A percentile compares a stretch with the other conserved stretches of the same genome.
Conservation (phyloP, 2,113 vertebrate species). For the Atlantisia rogersi region DNA sequence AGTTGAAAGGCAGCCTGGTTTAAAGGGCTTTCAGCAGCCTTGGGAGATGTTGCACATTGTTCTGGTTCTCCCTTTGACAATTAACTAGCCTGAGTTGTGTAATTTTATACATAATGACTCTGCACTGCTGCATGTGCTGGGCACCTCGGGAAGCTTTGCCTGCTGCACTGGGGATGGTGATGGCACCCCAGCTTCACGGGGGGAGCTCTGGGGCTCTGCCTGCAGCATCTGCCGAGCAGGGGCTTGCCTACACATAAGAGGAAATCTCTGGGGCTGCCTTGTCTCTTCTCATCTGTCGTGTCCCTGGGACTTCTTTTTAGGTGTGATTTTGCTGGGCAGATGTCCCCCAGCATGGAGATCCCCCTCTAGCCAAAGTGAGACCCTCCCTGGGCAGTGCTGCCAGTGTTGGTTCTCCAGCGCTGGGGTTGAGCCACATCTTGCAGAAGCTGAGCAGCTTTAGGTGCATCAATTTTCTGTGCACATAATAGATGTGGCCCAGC, state of each 20-base stretch:
- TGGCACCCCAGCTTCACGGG: too few relatives aligned
- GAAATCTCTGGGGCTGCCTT: background rate
- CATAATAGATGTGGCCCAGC: background rate
- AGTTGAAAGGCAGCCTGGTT: background rate
- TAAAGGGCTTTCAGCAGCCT: background rate
- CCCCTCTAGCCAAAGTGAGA: background rate
- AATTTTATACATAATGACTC: background rate
- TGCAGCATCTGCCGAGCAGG: background rate
- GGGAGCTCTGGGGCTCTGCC: background rate
- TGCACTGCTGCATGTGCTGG: background rate
- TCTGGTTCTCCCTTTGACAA: background rate
- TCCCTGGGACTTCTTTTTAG: background rate
- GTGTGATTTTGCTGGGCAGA: background rate
- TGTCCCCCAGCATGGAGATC: background rate
- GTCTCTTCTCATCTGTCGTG: background rate
- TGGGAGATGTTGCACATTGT: background rate
- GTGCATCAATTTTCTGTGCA: slow-evolving; percentile 19
- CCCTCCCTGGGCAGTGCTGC: too few relatives aligned
- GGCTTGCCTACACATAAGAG: fast-evolving
- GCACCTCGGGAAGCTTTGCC: background rate
- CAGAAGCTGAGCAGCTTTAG: background rate
- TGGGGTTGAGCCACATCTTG: background rate
- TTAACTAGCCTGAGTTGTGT: background rate
- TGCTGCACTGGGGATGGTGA: too few relatives aligned
- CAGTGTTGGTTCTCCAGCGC: too few relatives aligned